These are phyloP conservation scores for Mimachlamys varia DNA, from an alignment of 2,888 invertebrate species.

Conservation along the genomic window DNA sequence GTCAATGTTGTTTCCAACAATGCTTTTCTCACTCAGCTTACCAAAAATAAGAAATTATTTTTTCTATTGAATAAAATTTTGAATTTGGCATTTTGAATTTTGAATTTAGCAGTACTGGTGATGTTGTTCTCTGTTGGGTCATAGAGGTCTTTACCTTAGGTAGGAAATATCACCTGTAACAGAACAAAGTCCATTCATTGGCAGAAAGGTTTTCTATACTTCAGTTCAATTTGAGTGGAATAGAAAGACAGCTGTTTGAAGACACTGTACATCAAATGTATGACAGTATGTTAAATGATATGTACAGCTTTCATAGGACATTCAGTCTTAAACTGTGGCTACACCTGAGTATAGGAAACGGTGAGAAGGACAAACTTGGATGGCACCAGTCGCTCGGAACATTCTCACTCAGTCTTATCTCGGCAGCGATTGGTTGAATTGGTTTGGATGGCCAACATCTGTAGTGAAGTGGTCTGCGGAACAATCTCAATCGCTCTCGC, in stretches of 20 bases:
- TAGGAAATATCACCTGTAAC: too few species aligned
- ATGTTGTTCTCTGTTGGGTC: too few species aligned
- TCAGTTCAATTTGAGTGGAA: too few species aligned
- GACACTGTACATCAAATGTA: not conserved
- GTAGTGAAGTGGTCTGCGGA: conserved; percentile 19
- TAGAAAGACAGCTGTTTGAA: not conserved
- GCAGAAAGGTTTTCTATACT: too few species aligned
- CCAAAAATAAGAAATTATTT: too few species aligned
- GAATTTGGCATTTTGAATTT: too few species aligned
- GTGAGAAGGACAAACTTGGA: not conserved
- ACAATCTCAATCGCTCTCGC: not conserved
- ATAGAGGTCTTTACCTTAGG: too few species aligned
- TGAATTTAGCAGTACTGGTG: too few species aligned
- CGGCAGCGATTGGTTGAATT: not conserved
- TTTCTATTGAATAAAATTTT: too few species aligned
- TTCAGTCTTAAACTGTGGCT: not conserved
- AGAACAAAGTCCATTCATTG: too few species aligned
- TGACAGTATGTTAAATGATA: not conserved
- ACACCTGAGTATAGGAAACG: not conserved
- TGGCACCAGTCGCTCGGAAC: not conserved
- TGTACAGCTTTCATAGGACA: not conserved
- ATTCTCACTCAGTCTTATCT: not conserved
- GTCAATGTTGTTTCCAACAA: too few species aligned
- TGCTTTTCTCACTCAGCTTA: too few species aligned
- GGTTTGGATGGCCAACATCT: conserved; percentile 32